A percentile compares a stretch with the other conserved stretches of the same genome.
These are phyloP conservation scores for Sarcophilus harrisii DNA, from an alignment of 2,797 vertebrate species.

Conservation along the genomic window DNA sequence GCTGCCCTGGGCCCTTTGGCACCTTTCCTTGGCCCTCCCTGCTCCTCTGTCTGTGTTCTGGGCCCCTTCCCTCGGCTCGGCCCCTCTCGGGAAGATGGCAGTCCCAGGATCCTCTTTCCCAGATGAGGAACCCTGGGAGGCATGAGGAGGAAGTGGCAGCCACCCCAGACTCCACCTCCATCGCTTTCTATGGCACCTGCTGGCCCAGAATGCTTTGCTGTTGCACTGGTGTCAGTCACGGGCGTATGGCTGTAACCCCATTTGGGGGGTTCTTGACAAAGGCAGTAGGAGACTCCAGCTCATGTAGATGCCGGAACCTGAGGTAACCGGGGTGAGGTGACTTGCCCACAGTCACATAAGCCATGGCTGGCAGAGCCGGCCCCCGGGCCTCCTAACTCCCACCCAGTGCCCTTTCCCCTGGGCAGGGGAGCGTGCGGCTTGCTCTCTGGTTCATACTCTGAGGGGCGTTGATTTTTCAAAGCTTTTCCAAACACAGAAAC, in stretches of 20 bases:
- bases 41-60: too few species aligned
- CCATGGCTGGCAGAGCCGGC: background rate
- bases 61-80: too few species aligned
- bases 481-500: background rate
- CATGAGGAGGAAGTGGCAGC: too few species aligned
- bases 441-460: too few species aligned
- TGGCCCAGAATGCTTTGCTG: background rate
- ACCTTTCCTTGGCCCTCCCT: too few species aligned
- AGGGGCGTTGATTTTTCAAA: background rate
- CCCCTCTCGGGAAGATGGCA: background rate
- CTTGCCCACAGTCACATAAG: background rate
- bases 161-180: background rate
- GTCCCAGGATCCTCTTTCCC: background rate
- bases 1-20: too few species aligned
- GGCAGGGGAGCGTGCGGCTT: background rate
- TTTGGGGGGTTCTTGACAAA: background rate
- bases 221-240: background rate
- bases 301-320: background rate
- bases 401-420: background rate
- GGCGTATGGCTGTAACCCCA: background rate
- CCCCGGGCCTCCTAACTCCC: background rate
- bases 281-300: background rate
- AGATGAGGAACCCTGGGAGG: too few species aligned
- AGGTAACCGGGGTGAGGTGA: background rate
- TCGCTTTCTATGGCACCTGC: background rate